Conservation (phyloP, 2,888 invertebrate genomes). For the Platycheirus rosarum region DNA sequence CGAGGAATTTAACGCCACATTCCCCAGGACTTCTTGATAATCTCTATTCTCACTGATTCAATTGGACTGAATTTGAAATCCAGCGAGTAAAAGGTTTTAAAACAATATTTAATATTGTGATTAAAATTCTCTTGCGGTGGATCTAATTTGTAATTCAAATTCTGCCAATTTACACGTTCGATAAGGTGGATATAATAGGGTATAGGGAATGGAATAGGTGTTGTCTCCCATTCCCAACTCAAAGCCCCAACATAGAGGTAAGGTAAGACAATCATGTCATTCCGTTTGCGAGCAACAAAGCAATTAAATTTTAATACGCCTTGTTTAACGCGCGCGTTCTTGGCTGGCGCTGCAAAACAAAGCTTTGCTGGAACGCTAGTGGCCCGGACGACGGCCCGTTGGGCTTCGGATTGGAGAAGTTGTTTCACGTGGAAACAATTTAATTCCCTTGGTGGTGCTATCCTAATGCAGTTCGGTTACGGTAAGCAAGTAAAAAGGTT, state of each 20-base stretch:
- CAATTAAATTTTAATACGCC: conserved; percentile 68
- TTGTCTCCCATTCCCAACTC: not conserved
- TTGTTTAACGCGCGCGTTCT: conserved; percentile 67
- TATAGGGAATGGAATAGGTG: too few species aligned
- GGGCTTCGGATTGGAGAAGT: conserved; percentile 12
- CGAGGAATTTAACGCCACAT: not conserved
- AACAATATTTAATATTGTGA: conserved; percentile 69
- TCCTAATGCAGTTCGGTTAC: conserved; percentile 25
- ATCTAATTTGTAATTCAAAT: conserved; percentile 70
- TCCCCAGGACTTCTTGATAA: conserved; percentile 31
- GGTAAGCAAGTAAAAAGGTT: conserved; percentile 42
- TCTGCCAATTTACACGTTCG: conserved; percentile 66
- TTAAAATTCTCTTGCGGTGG: conserved; percentile 68
- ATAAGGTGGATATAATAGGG: too few species aligned
- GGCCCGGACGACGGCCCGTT: too few species aligned
- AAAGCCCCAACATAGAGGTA: conserved; percentile 32
- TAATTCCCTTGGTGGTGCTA: conserved; percentile 29
- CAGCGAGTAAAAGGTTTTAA: conserved; percentile 51
- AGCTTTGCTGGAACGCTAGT: not conserved
- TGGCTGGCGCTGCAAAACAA: conserved; percentile 43
- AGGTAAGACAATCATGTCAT: conserved; percentile 50
- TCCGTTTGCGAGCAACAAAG: conserved; percentile 62
- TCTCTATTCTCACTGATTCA: conserved; percentile 50
- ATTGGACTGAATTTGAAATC: conserved; percentile 64
- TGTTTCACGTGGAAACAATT: conserved; percentile 62